Evolutionary conservation across 2,888 invertebrate genomes (phyloP).

Genomic region (Automeris io): DNA sequence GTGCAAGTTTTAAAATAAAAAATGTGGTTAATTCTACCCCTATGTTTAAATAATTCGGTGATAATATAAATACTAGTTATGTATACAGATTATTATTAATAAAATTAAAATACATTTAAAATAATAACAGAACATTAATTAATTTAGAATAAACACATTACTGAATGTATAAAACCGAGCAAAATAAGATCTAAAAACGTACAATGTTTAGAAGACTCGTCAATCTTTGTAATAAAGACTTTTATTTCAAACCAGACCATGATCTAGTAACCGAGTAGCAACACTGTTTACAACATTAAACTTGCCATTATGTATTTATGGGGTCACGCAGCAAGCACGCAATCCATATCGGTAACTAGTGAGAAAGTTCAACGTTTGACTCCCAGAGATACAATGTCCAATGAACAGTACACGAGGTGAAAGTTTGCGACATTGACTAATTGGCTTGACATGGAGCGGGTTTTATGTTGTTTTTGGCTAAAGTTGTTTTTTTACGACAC

Average conservation of each 20-base stretch:
- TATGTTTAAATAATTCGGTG: too few species aligned
- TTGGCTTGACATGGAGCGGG: constrained; percentile 37
- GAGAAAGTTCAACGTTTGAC: constrained; percentile 49
- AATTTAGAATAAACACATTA: too few species aligned
- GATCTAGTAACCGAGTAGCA: not conserved
- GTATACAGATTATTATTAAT: too few species aligned
- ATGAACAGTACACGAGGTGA: constrained; percentile 54
- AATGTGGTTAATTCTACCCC: too few species aligned
- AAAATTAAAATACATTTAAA: too few species aligned
- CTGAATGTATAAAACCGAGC: too few species aligned
- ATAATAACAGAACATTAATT: too few species aligned
- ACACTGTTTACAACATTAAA: constrained; percentile 20
- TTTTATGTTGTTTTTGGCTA: constrained; percentile 6
- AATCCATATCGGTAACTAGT: constrained; percentile 41
- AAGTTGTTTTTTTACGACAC: constrained; percentile 5
- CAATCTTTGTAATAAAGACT: too few species aligned
- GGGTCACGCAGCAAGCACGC: constrained; percentile 34
- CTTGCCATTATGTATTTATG: constrained; percentile 35
- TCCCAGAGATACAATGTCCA: constrained; percentile 50
- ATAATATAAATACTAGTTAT: too few species aligned
- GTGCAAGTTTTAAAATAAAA: too few species aligned
- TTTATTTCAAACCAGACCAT: not conserved
- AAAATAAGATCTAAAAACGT: too few species aligned
- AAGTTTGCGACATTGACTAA: constrained; percentile 64
- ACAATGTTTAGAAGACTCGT: too few species aligned